phyloP scores from a whole-genome alignment of 2,888 invertebrate species.

The Cephus runcator region DNA sequence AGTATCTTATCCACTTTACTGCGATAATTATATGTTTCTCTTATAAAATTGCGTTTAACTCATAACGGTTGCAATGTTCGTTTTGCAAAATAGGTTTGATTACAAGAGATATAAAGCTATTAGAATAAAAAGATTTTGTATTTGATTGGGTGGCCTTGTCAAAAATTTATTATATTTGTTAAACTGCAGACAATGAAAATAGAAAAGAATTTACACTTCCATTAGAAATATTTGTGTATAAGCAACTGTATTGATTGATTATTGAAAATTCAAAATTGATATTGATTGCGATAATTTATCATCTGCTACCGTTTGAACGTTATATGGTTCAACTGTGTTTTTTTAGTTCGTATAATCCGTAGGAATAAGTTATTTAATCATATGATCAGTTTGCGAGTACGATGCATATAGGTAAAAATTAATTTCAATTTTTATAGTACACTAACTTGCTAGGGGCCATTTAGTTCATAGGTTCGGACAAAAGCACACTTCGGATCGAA shows the following conservation, averaged over 20 bases:
- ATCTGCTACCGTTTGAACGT: not conserved
- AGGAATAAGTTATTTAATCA: not conserved
- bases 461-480: constrained; percentile 20
- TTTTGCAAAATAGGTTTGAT: too few species aligned
- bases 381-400: constrained; percentile 3
- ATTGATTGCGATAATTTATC: not conserved
- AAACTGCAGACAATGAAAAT: not conserved
- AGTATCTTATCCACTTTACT: not conserved
- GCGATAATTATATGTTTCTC: not conserved
- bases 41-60: too few species aligned
- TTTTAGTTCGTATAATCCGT: not conserved
- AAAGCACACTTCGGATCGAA: constrained; percentile 16
- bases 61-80: too few species aligned
- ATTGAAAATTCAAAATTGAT: not conserved
- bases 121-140: not conserved
- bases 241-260: not conserved
- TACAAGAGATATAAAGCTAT: not conserved
- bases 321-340: not conserved
- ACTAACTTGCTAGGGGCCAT: constrained; percentile 22
- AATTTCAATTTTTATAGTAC: constrained; percentile 8
- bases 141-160: not conserved
- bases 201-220: not conserved
- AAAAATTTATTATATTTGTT: not conserved
- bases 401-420: constrained; percentile 7
- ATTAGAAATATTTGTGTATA: not conserved